These are phyloP conservation scores for Platanista minor DNA, from an alignment of 2,113 vertebrate genomes.

Conservation along the genomic window DNA sequence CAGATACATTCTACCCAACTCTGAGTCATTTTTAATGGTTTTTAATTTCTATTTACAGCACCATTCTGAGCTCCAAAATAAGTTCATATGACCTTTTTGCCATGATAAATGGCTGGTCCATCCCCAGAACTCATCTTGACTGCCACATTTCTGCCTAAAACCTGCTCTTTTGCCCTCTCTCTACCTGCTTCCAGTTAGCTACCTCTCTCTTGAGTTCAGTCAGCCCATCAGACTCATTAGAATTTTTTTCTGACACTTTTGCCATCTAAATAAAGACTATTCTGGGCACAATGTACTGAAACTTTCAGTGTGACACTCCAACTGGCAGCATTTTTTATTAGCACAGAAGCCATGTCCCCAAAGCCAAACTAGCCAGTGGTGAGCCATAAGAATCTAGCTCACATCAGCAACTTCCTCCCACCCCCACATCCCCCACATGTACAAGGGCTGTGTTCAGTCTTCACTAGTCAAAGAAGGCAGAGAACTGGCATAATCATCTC, in stretches of 20 bases:
- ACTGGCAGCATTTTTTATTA: slow-evolving; percentile 27
- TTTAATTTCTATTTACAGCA: slow-evolving; percentile 9
- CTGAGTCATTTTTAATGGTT: neutral
- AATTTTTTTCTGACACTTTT: neutral
- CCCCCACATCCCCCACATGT: fast-evolving
- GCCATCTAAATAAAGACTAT: slow-evolving; percentile 26
- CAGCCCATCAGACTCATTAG: neutral
- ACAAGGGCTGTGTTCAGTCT: neutral
- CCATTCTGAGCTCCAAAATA: neutral
- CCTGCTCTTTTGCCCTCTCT: neutral
- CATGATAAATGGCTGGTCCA: neutral
- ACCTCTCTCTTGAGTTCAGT: neutral
- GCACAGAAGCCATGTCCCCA: neutral
- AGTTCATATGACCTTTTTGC: neutral
- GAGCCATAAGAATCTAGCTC: neutral
- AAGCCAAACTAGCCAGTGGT: neutral
- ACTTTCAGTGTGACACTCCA: neutral
- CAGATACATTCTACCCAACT: neutral
- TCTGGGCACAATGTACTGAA: neutral
- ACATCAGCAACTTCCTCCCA: neutral
- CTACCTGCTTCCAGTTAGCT: neutral
- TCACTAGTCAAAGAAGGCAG: neutral
- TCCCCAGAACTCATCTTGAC: neutral
- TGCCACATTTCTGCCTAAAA: neutral
- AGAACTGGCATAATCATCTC: neutral